Percentiles rank a stretch among this genome's conserved stretches.
Evolutionary conservation across 2,888 invertebrate genomes (phyloP).

Genomic region (Polyommatus iphigenia): DNA sequence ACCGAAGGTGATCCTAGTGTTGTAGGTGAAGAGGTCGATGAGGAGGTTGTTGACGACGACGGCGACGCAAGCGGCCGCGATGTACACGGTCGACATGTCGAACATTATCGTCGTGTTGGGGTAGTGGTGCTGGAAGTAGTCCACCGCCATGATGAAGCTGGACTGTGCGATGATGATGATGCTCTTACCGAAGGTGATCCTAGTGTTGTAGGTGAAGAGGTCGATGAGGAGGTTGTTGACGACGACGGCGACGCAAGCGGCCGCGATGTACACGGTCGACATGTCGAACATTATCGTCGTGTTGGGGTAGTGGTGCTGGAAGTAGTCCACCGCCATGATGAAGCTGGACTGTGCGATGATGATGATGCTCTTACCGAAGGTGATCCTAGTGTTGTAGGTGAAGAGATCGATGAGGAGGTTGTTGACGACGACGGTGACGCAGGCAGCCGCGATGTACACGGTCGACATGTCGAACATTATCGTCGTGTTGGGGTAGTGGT

Average conservation of each 20-base stretch:
- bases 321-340: constrained; percentile 96
- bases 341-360: constrained; percentile 80
- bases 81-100: constrained; percentile 95
- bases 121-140: constrained; percentile 93
- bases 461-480: constrained; percentile 96
- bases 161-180: constrained; percentile 33
- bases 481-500: constrained; percentile 89
- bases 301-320: constrained; percentile 90
- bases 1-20: constrained; percentile 93
- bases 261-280: constrained; percentile 94
- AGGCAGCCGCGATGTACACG: constrained; percentile 94
- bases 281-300: constrained; percentile 95
- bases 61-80: constrained; percentile 92
- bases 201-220: constrained; percentile 88
- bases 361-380: constrained; percentile 83
- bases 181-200: constrained; percentile 90
- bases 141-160: constrained; percentile 96
- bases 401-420: constrained; percentile 91
- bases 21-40: constrained; percentile 89
- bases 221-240: constrained; percentile 92
- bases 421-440: constrained; percentile 91
- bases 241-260: constrained; percentile 92
- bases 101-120: constrained; percentile 92
- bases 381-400: constrained; percentile 90
- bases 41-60: constrained; percentile 92